Evolutionary conservation across 2,797 vertebrate genomes (phyloP), one percentile per base, ranked within the genome.

Genomic region (Thamnophis elegans): DNA sequence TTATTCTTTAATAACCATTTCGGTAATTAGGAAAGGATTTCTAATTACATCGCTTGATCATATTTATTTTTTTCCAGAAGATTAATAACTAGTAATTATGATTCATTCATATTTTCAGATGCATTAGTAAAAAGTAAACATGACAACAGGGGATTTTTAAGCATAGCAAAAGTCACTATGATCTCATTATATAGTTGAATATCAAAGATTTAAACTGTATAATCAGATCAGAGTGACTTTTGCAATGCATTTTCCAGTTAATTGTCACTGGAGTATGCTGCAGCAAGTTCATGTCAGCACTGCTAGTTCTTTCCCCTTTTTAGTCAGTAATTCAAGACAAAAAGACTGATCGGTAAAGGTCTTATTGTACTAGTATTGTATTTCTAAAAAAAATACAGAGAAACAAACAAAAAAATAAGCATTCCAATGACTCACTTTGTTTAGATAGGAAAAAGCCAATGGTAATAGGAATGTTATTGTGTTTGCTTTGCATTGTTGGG

Each of bases 111-210:
- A 22, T 22, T 89, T 68, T 25, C 65, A 85, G 82, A 62, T 32
- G 26, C 53, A 42, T 51, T 51, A 58, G 51, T 22, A 90, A 42
- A 62, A 53, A 87, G 26, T 56, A 36, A 90, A 90, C 25, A 85
- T 47, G 65, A 56, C 28, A 88, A 54, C 88, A 88, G 54, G 22
- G 55, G 51, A 56, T 68, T 18, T 85, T 42, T 73, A 88, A 88
- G 20, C 22, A 65, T 36, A 65, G 65, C 26, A 56, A 32, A 90
- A 51, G 9, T 42, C 5, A 32, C 42, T 92, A 32, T 90, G 68
- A 91, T 93, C 65, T 85, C 42, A 91, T 92, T 59, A 58, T 20
- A 65, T 26, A 36, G 20, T 90, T 68, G 85, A 91, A 94, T 73
- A 82, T 47, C 73, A 47, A 82, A 47, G 36, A 82, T 82, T 82